Evolutionary conservation across 1,140 invertebrate genomes (phyloP).

Genomic region (Dryas iulia): DNA sequence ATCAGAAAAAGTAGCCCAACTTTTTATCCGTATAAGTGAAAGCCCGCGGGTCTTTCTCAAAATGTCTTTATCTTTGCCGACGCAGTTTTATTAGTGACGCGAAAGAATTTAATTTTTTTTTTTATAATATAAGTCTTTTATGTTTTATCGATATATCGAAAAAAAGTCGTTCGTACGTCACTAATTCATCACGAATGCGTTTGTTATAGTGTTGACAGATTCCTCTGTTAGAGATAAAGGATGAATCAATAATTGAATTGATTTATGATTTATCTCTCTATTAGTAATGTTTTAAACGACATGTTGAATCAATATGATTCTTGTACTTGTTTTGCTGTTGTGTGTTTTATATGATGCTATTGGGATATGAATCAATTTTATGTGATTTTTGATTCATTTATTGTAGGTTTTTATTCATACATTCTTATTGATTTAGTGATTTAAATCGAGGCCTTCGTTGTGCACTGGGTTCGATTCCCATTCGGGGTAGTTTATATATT

Average conservation of each 20-base stretch:
- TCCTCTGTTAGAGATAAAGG: not conserved
- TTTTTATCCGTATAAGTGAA: slow-evolving; percentile 56
- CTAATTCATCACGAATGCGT: slow-evolving; percentile 34
- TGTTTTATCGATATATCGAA: slow-evolving; percentile 43
- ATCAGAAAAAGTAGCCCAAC: slow-evolving; percentile 19
- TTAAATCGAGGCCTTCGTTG: too few relatives aligned
- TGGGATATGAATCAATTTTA: not conserved
- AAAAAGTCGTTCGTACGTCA: slow-evolving; percentile 37
- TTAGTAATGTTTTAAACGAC: not conserved
- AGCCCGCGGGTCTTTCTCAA: slow-evolving; percentile 49
- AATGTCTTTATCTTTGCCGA: slow-evolving; percentile 66
- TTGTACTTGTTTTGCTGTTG: too few relatives aligned
- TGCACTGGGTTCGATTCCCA: too few relatives aligned
- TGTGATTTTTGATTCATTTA: too few relatives aligned
- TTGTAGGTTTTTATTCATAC: too few relatives aligned
- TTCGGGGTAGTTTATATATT: too few relatives aligned
- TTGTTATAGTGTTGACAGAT: slow-evolving; percentile 11
- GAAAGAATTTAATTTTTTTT: slow-evolving; percentile 40
- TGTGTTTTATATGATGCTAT: not conserved
- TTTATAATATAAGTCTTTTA: slow-evolving; percentile 10
- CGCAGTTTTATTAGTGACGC: slow-evolving; percentile 51
- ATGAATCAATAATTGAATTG: slow-evolving; percentile 3
- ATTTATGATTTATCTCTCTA: slow-evolving; percentile 20
- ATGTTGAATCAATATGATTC: not conserved
- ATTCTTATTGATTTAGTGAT: too few relatives aligned